A percentile compares a stretch with the other conserved stretches of the same genome.
phyloP scores from a whole-genome alignment of 2,797 vertebrate genomes.

The Danionella dracula region DNA sequence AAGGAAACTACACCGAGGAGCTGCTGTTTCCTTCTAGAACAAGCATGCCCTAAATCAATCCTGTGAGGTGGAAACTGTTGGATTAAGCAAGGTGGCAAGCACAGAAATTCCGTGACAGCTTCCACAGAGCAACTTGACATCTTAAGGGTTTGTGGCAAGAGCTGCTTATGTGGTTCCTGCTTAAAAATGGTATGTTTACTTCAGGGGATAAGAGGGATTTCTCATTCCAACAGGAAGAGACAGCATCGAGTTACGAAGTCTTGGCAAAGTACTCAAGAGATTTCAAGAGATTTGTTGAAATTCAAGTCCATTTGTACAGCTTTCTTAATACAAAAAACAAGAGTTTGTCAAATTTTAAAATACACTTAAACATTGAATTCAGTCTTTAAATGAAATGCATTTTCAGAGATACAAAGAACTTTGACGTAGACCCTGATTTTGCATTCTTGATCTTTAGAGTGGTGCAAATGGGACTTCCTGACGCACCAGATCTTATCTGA shows the following conservation, averaged over 20 bases:
- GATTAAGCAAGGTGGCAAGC: constrained; percentile 35
- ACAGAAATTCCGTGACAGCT: constrained; percentile 35
- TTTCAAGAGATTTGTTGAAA: too few species aligned
- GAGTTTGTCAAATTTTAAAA: too few species aligned
- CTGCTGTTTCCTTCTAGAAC: constrained; percentile 38
- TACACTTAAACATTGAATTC: too few species aligned
- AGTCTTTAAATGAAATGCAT: too few species aligned
- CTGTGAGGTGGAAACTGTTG: constrained; percentile 9
- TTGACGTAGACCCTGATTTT: not conserved
- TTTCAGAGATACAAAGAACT: not conserved
- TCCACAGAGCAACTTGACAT: constrained; percentile 20
- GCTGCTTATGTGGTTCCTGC: constrained; percentile 21
- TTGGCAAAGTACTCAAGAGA: constrained; percentile 20
- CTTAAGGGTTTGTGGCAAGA: constrained; percentile 21
- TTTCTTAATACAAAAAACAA: too few species aligned
- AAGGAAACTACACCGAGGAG: constrained; percentile 56
- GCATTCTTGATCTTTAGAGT: not conserved
- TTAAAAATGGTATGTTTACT: constrained; percentile 20
- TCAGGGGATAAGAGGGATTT: constrained; percentile 21
- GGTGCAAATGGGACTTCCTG: not conserved
- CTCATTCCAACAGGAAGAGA: constrained; percentile 27
- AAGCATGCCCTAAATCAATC: constrained; percentile 30
- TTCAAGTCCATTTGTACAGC: too few species aligned
- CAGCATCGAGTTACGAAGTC: constrained; percentile 11
- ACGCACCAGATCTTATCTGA: constrained; percentile 4